phyloP scores from a whole-genome alignment of 2,113 vertebrate genomes.

The Myodes glareolus region DNA sequence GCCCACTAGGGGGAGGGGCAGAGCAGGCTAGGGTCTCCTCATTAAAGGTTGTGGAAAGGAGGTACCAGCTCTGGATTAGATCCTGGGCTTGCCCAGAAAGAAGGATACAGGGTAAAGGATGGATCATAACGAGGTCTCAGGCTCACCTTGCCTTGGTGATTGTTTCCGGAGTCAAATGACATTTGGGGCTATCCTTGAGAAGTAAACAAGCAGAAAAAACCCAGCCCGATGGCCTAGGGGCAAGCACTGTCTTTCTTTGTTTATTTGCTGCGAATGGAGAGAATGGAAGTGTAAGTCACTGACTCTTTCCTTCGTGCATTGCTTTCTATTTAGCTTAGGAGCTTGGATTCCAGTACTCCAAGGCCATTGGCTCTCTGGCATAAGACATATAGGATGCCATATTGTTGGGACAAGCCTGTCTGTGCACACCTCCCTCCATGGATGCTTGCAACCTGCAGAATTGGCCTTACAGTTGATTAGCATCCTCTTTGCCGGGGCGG shows the following conservation, averaged over 20 bases:
- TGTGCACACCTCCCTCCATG: neutral
- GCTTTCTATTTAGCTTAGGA: neutral
- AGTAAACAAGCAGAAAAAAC: slow-evolving; percentile 29
- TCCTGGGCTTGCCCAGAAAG: neutral
- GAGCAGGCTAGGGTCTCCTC: slow-evolving; percentile 36
- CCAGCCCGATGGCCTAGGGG: neutral
- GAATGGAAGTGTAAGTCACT: neutral
- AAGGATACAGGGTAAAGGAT: neutral
- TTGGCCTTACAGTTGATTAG: slow-evolving; percentile 71
- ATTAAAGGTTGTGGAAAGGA: neutral
- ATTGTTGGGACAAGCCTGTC: neutral
- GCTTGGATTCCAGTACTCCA: neutral
- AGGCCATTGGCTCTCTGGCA: neutral
- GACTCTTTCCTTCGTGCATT: neutral
- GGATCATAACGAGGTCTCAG: neutral
- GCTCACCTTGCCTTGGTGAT: neutral
- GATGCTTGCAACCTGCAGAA: slow-evolving; percentile 36
- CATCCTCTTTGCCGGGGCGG: slow-evolving; percentile 75
- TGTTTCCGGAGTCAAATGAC: slow-evolving; percentile 5
- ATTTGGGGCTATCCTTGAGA: neutral
- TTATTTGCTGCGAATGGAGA: neutral
- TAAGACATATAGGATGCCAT: neutral
- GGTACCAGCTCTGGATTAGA: neutral
- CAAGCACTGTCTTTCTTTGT: neutral
- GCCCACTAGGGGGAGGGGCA: slow-evolving; percentile 69